These are phyloP conservation scores for Halyomorpha halys DNA, from an alignment of 1,140 invertebrate genomes.

Conservation along the genomic window DNA sequence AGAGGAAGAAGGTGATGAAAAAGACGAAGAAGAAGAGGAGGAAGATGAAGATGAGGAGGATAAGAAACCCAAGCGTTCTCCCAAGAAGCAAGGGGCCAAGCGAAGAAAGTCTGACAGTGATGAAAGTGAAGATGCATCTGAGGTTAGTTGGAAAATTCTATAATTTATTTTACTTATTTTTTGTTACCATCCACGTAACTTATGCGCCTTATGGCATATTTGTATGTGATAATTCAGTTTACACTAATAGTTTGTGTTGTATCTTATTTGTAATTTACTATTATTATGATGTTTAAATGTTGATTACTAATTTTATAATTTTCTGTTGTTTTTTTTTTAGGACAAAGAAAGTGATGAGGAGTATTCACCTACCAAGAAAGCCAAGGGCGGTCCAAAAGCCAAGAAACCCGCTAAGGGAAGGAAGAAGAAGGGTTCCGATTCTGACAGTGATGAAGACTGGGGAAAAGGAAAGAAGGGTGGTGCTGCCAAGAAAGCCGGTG, in stretches of 20 bases:
- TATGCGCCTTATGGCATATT: background rate
- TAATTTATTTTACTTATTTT: too few relatives aligned
- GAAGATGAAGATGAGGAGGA: slow-evolving; percentile 45
- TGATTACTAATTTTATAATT: too few relatives aligned
- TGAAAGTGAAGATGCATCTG: slow-evolving; percentile 43
- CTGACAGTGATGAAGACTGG: slow-evolving; percentile 69
- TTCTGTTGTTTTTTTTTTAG: slow-evolving; percentile 13
- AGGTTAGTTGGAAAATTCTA: slow-evolving; percentile 28
- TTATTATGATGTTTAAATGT: too few relatives aligned
- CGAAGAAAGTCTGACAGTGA: slow-evolving; percentile 53
- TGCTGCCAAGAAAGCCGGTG: slow-evolving; percentile 37
- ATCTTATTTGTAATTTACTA: too few relatives aligned
- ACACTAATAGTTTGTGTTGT: too few relatives aligned
- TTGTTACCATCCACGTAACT: too few relatives aligned
- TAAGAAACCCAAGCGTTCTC: slow-evolving; percentile 45
- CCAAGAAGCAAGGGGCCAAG: slow-evolving; percentile 44
- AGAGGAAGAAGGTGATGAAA: slow-evolving; percentile 45
- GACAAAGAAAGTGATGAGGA: slow-evolving; percentile 57
- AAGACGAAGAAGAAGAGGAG: slow-evolving; percentile 38
- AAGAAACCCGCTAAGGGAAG: slow-evolving; percentile 43
- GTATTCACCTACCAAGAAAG: slow-evolving; percentile 51
- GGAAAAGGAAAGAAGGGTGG: slow-evolving; percentile 45
- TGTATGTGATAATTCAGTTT: background rate
- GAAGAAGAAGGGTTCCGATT: slow-evolving; percentile 62
- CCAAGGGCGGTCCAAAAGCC: slow-evolving; percentile 39